Base-by-base conservation (phyloP, 2,113 vertebrate species). In the Archocentrus centrarchus region DNA sequence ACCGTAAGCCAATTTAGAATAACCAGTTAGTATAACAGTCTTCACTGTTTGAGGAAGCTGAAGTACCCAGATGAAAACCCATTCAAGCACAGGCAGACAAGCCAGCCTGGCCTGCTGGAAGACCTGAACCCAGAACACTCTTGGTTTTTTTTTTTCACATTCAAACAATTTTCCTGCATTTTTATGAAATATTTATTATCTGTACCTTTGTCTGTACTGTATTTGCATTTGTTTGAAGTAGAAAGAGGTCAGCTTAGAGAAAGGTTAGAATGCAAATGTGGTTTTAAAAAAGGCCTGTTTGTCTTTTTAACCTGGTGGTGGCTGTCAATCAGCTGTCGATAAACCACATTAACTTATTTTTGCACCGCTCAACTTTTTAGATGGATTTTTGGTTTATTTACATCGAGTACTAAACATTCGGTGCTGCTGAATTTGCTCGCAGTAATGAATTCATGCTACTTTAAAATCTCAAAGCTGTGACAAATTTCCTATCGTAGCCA, bases 401-500 rank as follows among this genome's bases (percentile, higher is more conserved):
- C 13, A 53, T 11, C 73, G 47, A 30, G 1, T 15, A 80, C 75
- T 35, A 13, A 58, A 79, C 61, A 73, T 75, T 78, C 53, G 17
- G 44, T 50, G 50, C 44, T 57, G 6, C 2, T 44, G 27, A 37
- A 11, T 11, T 35, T 53, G 20, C 35, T 78, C 58, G 60, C 10
- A 68, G 37, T 66, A 62, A 68, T 85, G 39, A 44, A 76, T 76
- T 77, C 27, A 53, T 68, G 57, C 18, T 32, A 37, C 27, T 59
- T 89, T 59, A 58, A 81, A 77, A 37, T 80, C 11, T 79, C 53
- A 84, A 77, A 80, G 76, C 77, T 60, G 75, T 60, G 50, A 44
- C 35, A 77, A 82, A 83, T 70, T 81, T 59, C 77, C 57, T 60
- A 75, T 70, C 75, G 64, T 11, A 61, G 62, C 41, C 66, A 44